phyloP scores from a whole-genome alignment of 2,888 invertebrate genomes.

The Magallana nippona region DNA sequence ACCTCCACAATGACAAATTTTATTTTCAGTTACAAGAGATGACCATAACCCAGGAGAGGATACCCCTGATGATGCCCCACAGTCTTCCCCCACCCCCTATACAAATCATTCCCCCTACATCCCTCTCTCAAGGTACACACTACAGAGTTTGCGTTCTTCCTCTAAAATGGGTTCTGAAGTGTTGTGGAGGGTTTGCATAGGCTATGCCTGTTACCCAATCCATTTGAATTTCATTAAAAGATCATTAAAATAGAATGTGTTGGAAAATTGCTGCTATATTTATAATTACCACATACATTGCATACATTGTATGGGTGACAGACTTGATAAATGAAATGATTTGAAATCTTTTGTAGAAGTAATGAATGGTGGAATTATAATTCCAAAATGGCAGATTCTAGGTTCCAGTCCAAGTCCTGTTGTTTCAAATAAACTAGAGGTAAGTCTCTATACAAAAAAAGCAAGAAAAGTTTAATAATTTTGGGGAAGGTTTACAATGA shows the following conservation, averaged over 20 bases:
- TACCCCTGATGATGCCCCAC: conserved; percentile 18
- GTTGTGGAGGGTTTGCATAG: too few species aligned
- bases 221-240: too few species aligned
- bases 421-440: neutral
- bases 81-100: conserved; percentile 37
- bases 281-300: too few species aligned
- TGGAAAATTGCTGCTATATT: too few species aligned
- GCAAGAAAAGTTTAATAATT: too few species aligned
- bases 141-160: neutral
- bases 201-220: too few species aligned
- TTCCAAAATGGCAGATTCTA: conserved; percentile 27
- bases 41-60: conserved; percentile 5
- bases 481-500: too few species aligned
- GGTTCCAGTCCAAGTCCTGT: neutral
- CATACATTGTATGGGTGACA: too few species aligned
- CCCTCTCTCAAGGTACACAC: neutral
- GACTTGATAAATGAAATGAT: too few species aligned
- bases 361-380: neutral
- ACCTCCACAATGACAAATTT: neutral
- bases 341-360: neutral
- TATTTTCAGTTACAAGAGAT: neutral
- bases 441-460: neutral
- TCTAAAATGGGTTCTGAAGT: too few species aligned
- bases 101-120: conserved; percentile 9
- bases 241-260: too few species aligned